Conservation (phyloP, 2,797 vertebrate species). For the Pangasius sanitwongsei region DNA sequence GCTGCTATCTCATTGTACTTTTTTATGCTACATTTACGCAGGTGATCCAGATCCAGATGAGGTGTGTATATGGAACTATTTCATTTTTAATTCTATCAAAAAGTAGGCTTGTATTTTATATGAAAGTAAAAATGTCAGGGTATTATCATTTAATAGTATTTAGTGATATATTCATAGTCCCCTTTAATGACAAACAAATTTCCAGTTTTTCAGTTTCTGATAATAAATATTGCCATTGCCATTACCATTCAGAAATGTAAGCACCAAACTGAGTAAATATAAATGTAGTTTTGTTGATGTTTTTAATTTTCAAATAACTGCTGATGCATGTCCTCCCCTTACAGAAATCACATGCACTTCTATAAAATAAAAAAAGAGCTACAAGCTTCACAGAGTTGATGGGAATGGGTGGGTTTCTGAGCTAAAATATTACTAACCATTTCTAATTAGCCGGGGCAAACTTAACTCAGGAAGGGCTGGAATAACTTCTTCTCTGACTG, state of each 20-base stretch:
- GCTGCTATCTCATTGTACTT: neutral
- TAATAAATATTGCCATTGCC: neutral
- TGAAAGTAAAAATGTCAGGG: neutral
- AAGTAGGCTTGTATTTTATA: neutral
- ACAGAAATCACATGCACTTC: neutral
- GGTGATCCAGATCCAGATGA: neutral
- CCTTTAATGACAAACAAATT: neutral
- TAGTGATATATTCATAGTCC: neutral
- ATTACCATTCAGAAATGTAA: neutral
- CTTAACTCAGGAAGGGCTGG: constrained; percentile 8
- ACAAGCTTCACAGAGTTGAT: neutral
- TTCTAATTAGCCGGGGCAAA: constrained; percentile 24
- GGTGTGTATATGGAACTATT: neutral
- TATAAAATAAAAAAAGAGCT: neutral
- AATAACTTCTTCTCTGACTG: constrained; percentile 41
- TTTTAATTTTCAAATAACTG: constrained; percentile 15
- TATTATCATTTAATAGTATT: neutral
- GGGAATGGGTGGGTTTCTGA: neutral
- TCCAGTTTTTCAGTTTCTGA: neutral
- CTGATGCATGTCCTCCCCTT: constrained; percentile 16
- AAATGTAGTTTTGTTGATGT: constrained; percentile 4
- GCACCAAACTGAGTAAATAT: neutral
- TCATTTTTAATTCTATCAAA: neutral
- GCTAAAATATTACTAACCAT: constrained; percentile 15
- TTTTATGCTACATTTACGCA: neutral